Evolutionary conservation across 2,888 invertebrate genomes (phyloP), one percentile per base, ranked within the genome.

Genomic region (Trichogramma evanescens): DNA sequence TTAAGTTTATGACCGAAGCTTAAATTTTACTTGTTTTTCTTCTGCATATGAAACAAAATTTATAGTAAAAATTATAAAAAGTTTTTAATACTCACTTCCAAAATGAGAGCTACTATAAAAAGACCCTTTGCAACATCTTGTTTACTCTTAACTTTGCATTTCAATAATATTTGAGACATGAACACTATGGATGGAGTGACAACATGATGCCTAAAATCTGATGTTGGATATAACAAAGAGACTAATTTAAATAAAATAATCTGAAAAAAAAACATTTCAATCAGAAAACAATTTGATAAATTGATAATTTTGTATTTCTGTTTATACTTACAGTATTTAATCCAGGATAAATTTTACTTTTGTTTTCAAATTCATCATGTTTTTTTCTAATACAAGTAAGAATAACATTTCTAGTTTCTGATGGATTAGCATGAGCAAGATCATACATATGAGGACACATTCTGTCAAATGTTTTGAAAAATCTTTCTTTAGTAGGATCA

Each of bases 141-240:
- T 0, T 84, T 81, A 7, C 81, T 83, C 68, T 81, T 84, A 26
- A 91, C 84, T 66, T 82, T 83, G 56, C 87, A 84, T 68, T 81
- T 80, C 3, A 82, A 81, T 68, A 93, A 76, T 71, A 95, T 88
- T 75, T 93, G 89, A 46, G 89, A 85, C 79, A 95, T 90, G 68
- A 95, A 92, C 65, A 91, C 81, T 67, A 91, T 71, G 39, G 83
- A 79, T 8, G 73, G 72, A 42, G 71, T 72, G n/a, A 89, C 89
- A 4, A 96, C 85, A 0, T 88, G 88, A 82, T 97, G 96, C 48
- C 88, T 82, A 74, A 89, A 93, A 79, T 97, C 96, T 0, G 95
- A 94, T 0, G 94, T 71, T 56, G 95, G 90, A 78, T 91, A 97
- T 57, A 96, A 74, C 50, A 89, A 77, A 6, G 89, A 86, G 4